phyloP scores from a whole-genome alignment of 1,140 invertebrate species.

The Bombus sylvicola region DNA sequence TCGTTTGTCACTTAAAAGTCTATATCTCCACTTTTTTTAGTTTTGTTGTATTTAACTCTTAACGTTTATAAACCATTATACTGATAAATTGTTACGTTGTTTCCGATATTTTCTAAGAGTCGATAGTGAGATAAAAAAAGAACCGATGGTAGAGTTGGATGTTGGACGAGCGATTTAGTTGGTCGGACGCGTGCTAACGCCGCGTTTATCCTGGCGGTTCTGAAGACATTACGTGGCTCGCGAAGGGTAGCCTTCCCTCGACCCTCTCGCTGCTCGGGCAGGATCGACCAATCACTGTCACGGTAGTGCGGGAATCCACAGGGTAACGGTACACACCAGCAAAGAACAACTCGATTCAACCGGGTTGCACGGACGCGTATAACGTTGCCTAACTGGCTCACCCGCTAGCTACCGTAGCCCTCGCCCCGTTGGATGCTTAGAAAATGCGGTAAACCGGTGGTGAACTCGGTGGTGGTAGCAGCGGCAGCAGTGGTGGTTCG shows the following conservation, averaged over 20 bases:
- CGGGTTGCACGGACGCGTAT: background rate
- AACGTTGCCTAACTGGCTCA: background rate
- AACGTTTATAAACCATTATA: background rate
- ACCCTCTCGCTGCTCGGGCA: conserved; percentile 56
- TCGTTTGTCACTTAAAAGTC: background rate
- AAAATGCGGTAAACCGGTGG: conserved; percentile 51
- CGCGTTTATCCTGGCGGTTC: conserved; percentile 76
- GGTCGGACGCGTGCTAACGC: conserved; percentile 43
- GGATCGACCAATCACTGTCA: conserved; percentile 78
- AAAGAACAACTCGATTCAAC: conserved; percentile 44
- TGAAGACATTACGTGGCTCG: conserved; percentile 66
- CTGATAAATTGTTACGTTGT: background rate
- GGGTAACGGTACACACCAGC: conserved; percentile 66
- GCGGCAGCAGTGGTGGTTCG: conserved; percentile 13
- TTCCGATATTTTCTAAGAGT: background rate
- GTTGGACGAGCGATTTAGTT: background rate
- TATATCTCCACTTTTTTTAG: background rate
- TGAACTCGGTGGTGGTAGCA: conserved; percentile 11
- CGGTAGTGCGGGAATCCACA: conserved; percentile 71
- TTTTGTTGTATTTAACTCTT: background rate
- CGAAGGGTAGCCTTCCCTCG: conserved; percentile 69
- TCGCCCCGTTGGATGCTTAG: conserved; percentile 53
- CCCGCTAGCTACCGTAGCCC: conserved; percentile 17
- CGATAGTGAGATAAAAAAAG: background rate
- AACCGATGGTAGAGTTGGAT: background rate